phyloP scores from a whole-genome alignment of 2,888 invertebrate genomes.

The Cosmorhoe ocellata region DNA sequence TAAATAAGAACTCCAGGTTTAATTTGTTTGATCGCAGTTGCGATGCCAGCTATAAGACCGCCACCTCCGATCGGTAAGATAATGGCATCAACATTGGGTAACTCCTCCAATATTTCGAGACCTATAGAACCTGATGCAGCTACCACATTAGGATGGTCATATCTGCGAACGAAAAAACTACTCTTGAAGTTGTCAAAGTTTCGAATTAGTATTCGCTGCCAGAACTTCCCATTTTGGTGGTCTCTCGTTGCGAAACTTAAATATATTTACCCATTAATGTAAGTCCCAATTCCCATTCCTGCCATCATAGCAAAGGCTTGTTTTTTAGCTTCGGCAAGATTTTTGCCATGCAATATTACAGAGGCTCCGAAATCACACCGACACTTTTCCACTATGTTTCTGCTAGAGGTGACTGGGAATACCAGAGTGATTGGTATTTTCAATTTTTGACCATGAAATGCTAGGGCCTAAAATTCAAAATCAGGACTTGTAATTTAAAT shows the following conservation, averaged over 20 bases:
- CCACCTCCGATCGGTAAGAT: slow-evolving; percentile 95
- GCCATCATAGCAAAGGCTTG: slow-evolving; percentile 87
- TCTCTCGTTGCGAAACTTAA: neutral
- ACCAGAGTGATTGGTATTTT: slow-evolving; percentile 88
- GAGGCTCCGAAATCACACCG: slow-evolving; percentile 86
- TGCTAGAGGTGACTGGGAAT: slow-evolving; percentile 91
- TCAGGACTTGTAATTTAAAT: neutral
- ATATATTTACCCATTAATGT: slow-evolving; percentile 89
- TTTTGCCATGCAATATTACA: slow-evolving; percentile 88
- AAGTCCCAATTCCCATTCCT: slow-evolving; percentile 83
- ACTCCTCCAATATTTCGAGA: slow-evolving; percentile 93
- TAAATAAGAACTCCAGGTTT: slow-evolving; percentile 90
- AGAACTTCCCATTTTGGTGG: neutral
- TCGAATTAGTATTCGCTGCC: neutral
- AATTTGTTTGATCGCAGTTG: slow-evolving; percentile 90
- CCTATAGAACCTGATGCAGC: slow-evolving; percentile 96
- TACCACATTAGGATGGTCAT: slow-evolving; percentile 95
- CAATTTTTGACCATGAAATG: slow-evolving; percentile 87
- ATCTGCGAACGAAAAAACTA: slow-evolving; percentile 74
- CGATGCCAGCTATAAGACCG: slow-evolving; percentile 93
- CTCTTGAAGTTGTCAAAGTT: neutral
- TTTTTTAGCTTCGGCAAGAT: slow-evolving; percentile 89
- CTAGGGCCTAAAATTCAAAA: slow-evolving; percentile 69
- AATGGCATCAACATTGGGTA: slow-evolving; percentile 90
- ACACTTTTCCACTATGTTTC: slow-evolving; percentile 92